These are phyloP conservation scores for Morone saxatilis DNA, from an alignment of 2,113 vertebrate genomes.

Conservation along the genomic window DNA sequence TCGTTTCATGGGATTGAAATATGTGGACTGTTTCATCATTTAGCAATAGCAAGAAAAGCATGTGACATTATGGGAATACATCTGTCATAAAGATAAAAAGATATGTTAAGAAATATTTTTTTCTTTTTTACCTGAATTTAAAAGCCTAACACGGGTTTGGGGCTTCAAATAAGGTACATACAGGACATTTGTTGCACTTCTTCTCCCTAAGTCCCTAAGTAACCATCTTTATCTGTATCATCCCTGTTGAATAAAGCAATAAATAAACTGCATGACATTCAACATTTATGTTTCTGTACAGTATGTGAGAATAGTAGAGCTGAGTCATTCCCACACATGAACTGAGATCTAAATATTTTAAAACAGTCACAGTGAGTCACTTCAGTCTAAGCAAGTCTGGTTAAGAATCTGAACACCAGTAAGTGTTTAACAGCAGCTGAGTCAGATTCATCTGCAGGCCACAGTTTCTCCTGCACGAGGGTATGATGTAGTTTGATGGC, in stretches of 20 bases:
- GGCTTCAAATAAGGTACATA: neutral
- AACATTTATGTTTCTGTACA: neutral
- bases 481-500: slow-evolving; percentile 19
- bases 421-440: slow-evolving; percentile 41
- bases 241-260: neutral
- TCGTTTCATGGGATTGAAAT: too few species aligned
- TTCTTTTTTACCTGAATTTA: too few species aligned
- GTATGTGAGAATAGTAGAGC: neutral
- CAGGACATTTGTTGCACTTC: neutral
- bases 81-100: too few species aligned
- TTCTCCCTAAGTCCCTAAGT: neutral
- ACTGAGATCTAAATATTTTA: slow-evolving; percentile 22
- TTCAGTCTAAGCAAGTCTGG: slow-evolving; percentile 15
- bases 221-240: neutral
- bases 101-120: too few species aligned
- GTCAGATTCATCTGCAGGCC: slow-evolving; percentile 17
- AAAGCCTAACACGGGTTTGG: too few species aligned
- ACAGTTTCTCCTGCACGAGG: neutral
- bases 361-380: slow-evolving; percentile 43
- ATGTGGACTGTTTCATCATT: too few species aligned
- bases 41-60: too few species aligned
- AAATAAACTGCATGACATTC: neutral
- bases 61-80: too few species aligned
- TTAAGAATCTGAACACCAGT: neutral
- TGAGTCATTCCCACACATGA: slow-evolving; percentile 33